phyloP scores from a whole-genome alignment of 2,797 vertebrate species.

The Poeciliopsis turneri region DNA sequence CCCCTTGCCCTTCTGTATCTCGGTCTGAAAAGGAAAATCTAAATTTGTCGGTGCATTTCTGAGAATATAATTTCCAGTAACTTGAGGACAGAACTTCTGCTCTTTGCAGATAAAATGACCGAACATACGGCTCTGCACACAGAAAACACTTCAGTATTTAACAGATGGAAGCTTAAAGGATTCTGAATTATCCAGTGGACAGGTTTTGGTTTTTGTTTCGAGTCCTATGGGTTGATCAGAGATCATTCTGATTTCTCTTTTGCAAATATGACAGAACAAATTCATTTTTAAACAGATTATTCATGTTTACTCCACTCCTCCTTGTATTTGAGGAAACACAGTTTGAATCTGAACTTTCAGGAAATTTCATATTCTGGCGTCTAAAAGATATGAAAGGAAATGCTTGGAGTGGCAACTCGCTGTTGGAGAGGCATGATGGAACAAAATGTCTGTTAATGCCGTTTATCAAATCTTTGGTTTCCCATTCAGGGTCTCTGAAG shows the following conservation, averaged over 20 bases:
- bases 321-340: background rate
- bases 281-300: background rate
- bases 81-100: background rate
- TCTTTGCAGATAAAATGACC: background rate
- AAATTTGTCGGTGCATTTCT: background rate
- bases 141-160: background rate
- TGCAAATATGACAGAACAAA: background rate
- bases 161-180: background rate
- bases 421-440: background rate
- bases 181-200: no score
- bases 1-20: background rate
- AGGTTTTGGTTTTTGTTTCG: background rate
- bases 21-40: background rate
- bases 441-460: background rate
- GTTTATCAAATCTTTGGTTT: background rate
- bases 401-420: background rate
- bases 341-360: background rate
- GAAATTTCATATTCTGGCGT: background rate
- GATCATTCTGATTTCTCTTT: background rate
- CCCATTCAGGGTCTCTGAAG: background rate
- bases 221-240: no score
- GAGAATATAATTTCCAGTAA: background rate
- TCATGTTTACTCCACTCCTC: background rate
- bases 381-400: background rate
- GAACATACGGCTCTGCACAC: background rate